Evolutionary conservation across 1,140 invertebrate species (phyloP), one percentile per base, ranked within the genome.

Genomic region (Camponotus pennsylvanicus): DNA sequence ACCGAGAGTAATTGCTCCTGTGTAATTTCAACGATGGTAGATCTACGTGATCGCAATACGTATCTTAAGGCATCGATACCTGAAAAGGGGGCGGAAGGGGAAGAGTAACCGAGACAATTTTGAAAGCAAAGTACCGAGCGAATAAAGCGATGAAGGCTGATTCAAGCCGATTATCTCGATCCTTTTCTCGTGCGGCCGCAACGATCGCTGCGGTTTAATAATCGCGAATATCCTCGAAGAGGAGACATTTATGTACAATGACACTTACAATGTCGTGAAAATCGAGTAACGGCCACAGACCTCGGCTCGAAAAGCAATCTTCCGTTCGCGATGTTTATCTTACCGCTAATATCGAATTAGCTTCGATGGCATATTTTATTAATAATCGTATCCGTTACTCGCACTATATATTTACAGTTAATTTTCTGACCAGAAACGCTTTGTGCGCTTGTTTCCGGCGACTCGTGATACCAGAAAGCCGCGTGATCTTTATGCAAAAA

Each of bases 31-130:
- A 80, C 40, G 63, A 67, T 8, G 64, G 64, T 37, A 55, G 76
- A 86, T 86, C 80, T 85, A 85, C 75, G 59, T 49, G 84, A 61
- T 37, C 63, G 34, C 64, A 80, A 86, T 86, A 70, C 69, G 64
- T 70, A 79, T 69, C 76, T 77, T 37, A 15, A n/a, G 45, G 32
- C 73, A 40, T 77, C 73, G 61, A 86, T 86, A 80, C 11, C 13
- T 52, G 49, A 15, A 49, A 49, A 49, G 45, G 15, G 45, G 45
- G 45, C 45, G 13, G 13, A 4, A 52, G 13, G 15, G 15, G 15
- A 1, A 15, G 61, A 34, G 75, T 45, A 57, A 79, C 52, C 75
- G 21, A 27, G 1, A 32, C 32, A 59, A 80, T 86, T 70, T 79
- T 11, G 27, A 79, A 79, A 85, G 59, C 52, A 55, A 80, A 69